phyloP scores from a whole-genome alignment of 2,888 invertebrate genomes.

The Stenodera caucasica region DNA sequence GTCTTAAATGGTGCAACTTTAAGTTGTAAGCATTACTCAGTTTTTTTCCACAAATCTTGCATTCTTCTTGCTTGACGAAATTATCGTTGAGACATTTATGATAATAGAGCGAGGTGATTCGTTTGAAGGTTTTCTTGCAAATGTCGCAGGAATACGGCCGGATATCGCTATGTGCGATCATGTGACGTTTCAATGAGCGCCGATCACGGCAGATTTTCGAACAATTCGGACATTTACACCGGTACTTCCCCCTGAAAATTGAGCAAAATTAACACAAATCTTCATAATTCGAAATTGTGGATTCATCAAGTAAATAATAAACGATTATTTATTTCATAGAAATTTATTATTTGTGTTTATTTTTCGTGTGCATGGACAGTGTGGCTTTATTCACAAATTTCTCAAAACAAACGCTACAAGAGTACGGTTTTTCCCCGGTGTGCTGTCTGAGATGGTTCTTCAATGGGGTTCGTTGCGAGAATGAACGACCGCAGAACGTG shows the following conservation, averaged over 20 bases:
- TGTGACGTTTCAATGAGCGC: not conserved
- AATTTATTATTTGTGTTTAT: not conserved
- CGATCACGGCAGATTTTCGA: not conserved
- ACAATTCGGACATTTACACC: not conserved
- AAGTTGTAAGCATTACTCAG: slow-evolving; percentile 17
- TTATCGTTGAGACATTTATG: not conserved
- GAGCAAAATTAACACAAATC: too few species aligned
- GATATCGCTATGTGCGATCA: not conserved
- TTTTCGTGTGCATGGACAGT: not conserved
- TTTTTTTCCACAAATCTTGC: slow-evolving; percentile 11
- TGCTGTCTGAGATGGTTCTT: slow-evolving; percentile 23
- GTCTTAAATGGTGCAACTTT: slow-evolving; percentile 55
- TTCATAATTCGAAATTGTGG: too few species aligned
- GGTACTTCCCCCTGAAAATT: too few species aligned
- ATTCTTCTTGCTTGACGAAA: not conserved
- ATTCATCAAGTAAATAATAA: too few species aligned
- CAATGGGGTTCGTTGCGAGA: slow-evolving; percentile 19
- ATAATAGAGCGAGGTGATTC: too few species aligned
- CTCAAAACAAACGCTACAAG: slow-evolving; percentile 19
- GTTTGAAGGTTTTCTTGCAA: not conserved
- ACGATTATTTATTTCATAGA: too few species aligned
- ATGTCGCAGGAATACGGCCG: not conserved
- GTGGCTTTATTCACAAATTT: not conserved
- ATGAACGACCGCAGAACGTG: slow-evolving; percentile 27
- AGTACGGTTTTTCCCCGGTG: slow-evolving; percentile 25